phyloP scores from a whole-genome alignment of 2,888 invertebrate genomes.

The Drosophila austrosaltans region DNA sequence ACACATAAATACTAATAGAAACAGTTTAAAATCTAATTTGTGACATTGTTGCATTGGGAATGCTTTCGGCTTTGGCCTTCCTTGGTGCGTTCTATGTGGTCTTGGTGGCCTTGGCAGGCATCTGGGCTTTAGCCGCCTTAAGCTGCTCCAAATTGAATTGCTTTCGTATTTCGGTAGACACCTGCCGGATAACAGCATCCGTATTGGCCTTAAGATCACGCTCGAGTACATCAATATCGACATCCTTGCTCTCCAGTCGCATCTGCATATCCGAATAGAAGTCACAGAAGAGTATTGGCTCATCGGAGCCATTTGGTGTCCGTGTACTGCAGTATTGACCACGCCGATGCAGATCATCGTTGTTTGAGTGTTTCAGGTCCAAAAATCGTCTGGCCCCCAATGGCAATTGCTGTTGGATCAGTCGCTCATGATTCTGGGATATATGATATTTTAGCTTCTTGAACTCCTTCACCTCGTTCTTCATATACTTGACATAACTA shows the following conservation, averaged over 20 bases:
- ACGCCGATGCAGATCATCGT: slow-evolving; percentile 79
- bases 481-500: slow-evolving; percentile 82
- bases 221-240: slow-evolving; percentile 81
- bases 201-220: slow-evolving; percentile 80
- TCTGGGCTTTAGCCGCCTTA: slow-evolving; percentile 71
- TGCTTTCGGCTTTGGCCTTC: not conserved
- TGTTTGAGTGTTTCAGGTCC: slow-evolving; percentile 70
- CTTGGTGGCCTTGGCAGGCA: slow-evolving; percentile 58
- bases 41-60: slow-evolving; percentile 13
- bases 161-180: slow-evolving; percentile 79
- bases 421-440: slow-evolving; percentile 77
- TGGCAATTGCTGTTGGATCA: slow-evolving; percentile 82
- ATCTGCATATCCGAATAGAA: slow-evolving; percentile 83
- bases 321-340: slow-evolving; percentile 83
- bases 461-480: slow-evolving; percentile 80
- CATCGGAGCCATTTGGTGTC: slow-evolving; percentile 77
- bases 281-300: slow-evolving; percentile 83
- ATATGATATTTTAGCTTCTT: slow-evolving; percentile 79
- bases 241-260: slow-evolving; percentile 81
- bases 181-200: slow-evolving; percentile 79
- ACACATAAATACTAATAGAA: not conserved
- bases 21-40: slow-evolving; percentile 18
- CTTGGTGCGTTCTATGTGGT: slow-evolving; percentile 39
- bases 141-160: slow-evolving; percentile 77
- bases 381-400: slow-evolving; percentile 78